These are phyloP conservation scores for Cryptocephalus primarius DNA, from an alignment of 2,888 invertebrate genomes.

Conservation along the genomic window DNA sequence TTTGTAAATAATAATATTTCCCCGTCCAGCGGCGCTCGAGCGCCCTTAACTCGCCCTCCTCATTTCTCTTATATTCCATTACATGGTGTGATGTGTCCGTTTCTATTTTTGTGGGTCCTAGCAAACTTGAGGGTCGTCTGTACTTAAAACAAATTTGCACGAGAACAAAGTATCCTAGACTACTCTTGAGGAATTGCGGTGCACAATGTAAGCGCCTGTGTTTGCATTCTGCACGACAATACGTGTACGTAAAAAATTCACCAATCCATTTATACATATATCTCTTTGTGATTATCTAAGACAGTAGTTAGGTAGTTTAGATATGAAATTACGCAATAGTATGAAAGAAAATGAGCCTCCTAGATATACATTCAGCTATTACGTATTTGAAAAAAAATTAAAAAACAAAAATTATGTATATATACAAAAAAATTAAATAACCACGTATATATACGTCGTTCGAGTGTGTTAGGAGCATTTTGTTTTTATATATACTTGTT, in stretches of 20 bases:
- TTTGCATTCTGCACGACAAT: too few relatives aligned
- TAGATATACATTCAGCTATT: too few relatives aligned
- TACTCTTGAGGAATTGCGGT: too few relatives aligned
- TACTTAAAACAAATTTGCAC: too few relatives aligned
- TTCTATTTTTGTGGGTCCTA: constrained; percentile 2
- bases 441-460: background rate
- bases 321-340: constrained; percentile 7
- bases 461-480: constrained; percentile 1
- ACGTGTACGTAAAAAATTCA: too few relatives aligned
- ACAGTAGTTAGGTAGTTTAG: constrained; percentile 11
- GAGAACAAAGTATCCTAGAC: too few relatives aligned
- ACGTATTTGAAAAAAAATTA: too few relatives aligned
- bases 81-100: constrained; percentile 5
- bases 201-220: too few relatives aligned
- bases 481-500: constrained; percentile 1
- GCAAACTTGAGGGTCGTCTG: too few relatives aligned
- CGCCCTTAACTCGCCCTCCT: constrained; percentile 1
- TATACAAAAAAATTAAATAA: too few relatives aligned
- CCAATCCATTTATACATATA: background rate
- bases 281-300: constrained; percentile 8
- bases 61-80: constrained; percentile 2
- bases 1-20: constrained; percentile 3
- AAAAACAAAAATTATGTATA: too few relatives aligned
- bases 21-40: background rate
- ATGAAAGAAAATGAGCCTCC: too few relatives aligned